Evolutionary conservation across 2,113 vertebrate genomes (phyloP).

Genomic region (Crocuta crocuta): DNA sequence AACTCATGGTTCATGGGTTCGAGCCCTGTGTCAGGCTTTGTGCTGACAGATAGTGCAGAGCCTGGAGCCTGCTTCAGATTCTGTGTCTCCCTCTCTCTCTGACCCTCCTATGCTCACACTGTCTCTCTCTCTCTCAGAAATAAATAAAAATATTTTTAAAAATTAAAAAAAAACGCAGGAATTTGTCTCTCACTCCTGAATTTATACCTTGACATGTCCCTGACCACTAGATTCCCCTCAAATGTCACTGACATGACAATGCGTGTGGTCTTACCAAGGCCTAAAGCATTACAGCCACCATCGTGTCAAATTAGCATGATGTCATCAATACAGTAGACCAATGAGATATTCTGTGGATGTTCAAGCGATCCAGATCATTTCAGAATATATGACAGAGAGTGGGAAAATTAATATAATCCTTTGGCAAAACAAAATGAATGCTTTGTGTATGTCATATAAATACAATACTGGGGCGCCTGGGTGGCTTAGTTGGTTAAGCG

Average conservation of each 20-base stretch:
- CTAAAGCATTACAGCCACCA: neutral
- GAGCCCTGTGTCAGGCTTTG: too few relatives aligned
- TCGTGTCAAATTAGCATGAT: neutral
- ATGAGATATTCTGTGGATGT: neutral
- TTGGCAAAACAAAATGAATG: too few relatives aligned
- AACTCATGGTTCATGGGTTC: too few relatives aligned
- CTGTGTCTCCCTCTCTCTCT: too few relatives aligned
- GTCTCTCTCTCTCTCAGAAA: too few relatives aligned
- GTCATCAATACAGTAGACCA: neutral
- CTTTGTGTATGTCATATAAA: neutral
- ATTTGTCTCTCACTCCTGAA: neutral
- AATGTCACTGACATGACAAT: neutral
- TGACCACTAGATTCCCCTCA: neutral
- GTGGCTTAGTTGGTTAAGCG: too few relatives aligned
- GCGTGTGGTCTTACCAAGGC: neutral
- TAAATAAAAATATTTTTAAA: too few relatives aligned
- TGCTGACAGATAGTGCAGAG: too few relatives aligned
- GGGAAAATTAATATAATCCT: neutral
- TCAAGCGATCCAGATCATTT: neutral
- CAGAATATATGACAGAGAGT: neutral
- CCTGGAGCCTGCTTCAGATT: too few relatives aligned
- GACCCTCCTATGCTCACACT: too few relatives aligned
- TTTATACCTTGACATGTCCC: neutral
- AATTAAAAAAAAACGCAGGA: neutral
- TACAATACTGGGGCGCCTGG: too few relatives aligned